A percentile compares a stretch with the other conserved stretches of the same genome.
phyloP scores from a whole-genome alignment of 2,888 invertebrate genomes.

The Acanthosoma haemorrhoidale region DNA sequence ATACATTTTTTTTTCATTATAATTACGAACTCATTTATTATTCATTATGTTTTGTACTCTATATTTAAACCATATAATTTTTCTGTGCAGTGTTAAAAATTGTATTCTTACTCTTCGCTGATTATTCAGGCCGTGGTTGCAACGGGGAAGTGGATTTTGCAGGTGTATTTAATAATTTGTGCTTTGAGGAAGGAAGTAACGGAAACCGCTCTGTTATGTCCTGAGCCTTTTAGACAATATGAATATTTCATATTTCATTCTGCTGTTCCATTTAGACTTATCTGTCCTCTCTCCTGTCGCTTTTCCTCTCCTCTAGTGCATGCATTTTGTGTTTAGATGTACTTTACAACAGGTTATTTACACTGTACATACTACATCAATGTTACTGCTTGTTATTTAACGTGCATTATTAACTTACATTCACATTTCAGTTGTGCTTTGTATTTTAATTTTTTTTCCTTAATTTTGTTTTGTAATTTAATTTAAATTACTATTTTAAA shows the following conservation, averaged over 20 bases:
- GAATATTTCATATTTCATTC: not conserved
- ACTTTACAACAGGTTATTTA: not conserved
- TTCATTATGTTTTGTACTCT: too few species aligned
- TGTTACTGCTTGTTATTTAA: conserved; percentile 17
- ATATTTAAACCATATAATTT: too few species aligned
- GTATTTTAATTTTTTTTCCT: not conserved
- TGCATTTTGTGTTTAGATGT: conserved; percentile 1
- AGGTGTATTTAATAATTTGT: too few species aligned
- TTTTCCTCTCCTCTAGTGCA: not conserved
- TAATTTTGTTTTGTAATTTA: not conserved
- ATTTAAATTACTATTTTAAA: not conserved
- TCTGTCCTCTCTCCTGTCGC: not conserved
- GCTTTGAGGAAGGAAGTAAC: too few species aligned
- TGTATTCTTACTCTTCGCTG: too few species aligned
- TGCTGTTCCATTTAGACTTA: not conserved
- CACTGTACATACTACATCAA: conserved; percentile 10
- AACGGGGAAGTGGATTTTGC: too few species aligned
- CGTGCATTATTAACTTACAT: conserved; percentile 19
- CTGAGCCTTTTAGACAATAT: not conserved
- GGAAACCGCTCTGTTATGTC: not conserved
- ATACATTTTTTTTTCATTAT: too few species aligned
- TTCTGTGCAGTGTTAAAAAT: too few species aligned
- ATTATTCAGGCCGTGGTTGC: too few species aligned
- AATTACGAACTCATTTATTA: too few species aligned
- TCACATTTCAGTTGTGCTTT: conserved; percentile 13